Evolutionary conservation across 1,140 invertebrate species (phyloP).

Genomic region (Psix sp.): DNA sequence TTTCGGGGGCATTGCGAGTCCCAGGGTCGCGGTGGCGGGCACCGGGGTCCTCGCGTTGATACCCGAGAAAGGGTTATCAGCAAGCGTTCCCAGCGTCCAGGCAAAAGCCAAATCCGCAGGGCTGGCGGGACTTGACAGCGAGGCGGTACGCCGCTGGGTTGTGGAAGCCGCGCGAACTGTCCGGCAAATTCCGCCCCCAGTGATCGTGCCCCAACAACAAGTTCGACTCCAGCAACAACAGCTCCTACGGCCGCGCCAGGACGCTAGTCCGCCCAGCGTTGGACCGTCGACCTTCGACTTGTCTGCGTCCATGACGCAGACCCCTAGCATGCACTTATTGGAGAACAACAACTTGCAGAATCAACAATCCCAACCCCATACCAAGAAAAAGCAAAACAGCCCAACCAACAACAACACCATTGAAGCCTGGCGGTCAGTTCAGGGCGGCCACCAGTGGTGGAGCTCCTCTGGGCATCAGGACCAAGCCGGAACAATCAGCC

Average conservation of each 20-base stretch:
- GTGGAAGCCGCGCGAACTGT: conserved; percentile 74
- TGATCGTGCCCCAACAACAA: conserved; percentile 60
- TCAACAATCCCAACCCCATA: conserved; percentile 63
- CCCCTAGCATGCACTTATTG: conserved; percentile 75
- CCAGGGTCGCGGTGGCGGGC: conserved; percentile 76
- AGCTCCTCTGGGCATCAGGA: conserved; percentile 66
- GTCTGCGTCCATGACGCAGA: conserved; percentile 74
- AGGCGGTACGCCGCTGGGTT: conserved; percentile 76
- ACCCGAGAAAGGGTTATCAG: conserved; percentile 71
- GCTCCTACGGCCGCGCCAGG: conserved; percentile 61
- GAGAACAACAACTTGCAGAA: conserved; percentile 72
- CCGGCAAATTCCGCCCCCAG: conserved; percentile 70
- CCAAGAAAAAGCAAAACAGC: conserved; percentile 73
- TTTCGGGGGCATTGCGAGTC: conserved; percentile 67
- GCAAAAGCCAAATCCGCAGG: conserved; percentile 72
- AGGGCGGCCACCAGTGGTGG: conserved; percentile 74
- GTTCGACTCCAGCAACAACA: conserved; percentile 58
- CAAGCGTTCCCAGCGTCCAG: conserved; percentile 51
- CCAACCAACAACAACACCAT: conserved; percentile 76
- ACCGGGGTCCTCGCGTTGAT: conserved; percentile 74
- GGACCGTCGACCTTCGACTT: conserved; percentile 62
- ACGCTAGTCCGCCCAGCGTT: conserved; percentile 62
- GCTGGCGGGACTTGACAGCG: conserved; percentile 76
- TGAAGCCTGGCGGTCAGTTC: conserved; percentile 73
- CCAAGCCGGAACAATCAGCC: conserved; percentile 53